Percentiles rank a stretch among this genome's conserved stretches.
Evolutionary conservation across 2,888 invertebrate genomes (phyloP).

Genomic region (Xestia xanthographa): DNA sequence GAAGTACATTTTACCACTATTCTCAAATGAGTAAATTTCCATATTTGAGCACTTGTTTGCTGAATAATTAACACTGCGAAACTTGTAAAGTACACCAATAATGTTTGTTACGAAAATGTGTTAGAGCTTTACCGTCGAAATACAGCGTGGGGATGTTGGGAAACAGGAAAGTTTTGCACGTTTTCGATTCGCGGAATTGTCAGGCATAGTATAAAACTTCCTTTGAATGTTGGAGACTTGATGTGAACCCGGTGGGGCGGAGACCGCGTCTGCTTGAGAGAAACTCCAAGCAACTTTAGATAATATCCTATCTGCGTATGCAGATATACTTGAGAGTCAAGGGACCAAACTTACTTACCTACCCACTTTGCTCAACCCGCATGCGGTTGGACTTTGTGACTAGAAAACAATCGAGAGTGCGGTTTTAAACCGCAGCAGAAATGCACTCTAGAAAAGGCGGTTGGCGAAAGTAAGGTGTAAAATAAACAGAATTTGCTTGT

Average conservation of each 20-base stretch:
- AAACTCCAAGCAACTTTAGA: conserved; percentile 26
- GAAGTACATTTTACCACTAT: conserved; percentile 20
- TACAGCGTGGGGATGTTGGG: not conserved
- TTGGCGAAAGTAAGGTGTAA: not conserved
- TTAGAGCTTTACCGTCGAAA: conserved; percentile 5
- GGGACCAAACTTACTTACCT: conserved; percentile 10
- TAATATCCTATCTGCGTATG: conserved; percentile 30
- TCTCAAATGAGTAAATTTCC: conserved; percentile 39
- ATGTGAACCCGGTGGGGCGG: not conserved
- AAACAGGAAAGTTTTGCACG: conserved; percentile 11
- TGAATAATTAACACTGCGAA: conserved; percentile 48
- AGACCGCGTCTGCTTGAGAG: conserved; percentile 1
- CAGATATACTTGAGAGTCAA: conserved; percentile 28
- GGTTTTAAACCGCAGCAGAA: not conserved
- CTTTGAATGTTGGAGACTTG: conserved; percentile 15
- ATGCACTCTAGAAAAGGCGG: not conserved
- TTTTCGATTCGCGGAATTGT: conserved; percentile 17
- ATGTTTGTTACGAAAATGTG: conserved; percentile 24
- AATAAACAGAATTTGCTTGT: not conserved
- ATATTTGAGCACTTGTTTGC: conserved; percentile 34
- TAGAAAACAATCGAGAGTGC: not conserved
- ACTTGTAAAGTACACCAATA: conserved; percentile 42
- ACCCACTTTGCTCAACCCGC: not conserved
- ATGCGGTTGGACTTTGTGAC: not conserved
- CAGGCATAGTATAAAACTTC: conserved; percentile 3